Conservation (phyloP, 2,797 vertebrate species). For the Tamandua tetradactyla region DNA sequence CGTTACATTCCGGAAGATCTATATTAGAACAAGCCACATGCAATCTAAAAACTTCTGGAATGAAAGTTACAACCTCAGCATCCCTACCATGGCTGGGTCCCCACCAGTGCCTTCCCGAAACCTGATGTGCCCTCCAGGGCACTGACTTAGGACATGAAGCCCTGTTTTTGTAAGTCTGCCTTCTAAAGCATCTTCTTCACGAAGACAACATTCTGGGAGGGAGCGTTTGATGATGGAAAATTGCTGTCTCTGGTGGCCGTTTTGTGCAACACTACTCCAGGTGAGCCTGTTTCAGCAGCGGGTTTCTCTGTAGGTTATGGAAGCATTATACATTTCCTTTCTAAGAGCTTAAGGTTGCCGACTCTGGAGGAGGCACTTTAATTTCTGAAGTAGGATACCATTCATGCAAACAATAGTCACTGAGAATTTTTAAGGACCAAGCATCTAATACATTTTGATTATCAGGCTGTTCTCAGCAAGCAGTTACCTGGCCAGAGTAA, state of each 20-base stretch:
- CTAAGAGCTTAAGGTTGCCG: not conserved
- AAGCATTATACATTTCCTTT: not conserved
- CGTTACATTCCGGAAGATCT: not conserved
- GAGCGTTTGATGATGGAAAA: not conserved
- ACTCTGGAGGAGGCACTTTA: not conserved
- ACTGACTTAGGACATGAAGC: not conserved
- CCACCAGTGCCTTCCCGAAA: not conserved
- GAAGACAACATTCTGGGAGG: not conserved
- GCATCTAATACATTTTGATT: not conserved
- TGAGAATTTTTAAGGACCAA: not conserved
- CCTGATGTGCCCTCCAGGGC: fast-evolving
- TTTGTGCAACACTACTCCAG: not conserved
- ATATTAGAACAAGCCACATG: not conserved
- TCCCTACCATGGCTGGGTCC: not conserved
- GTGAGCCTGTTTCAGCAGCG: not conserved
- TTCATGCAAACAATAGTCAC: not conserved
- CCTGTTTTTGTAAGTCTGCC: not conserved
- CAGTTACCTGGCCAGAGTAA: not conserved
- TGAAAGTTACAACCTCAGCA: not conserved
- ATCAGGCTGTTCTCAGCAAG: slow-evolving; percentile 35
- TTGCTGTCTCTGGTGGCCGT: not conserved
- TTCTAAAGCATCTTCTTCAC: not conserved
- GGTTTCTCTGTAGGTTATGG: not conserved
- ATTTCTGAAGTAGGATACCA: slow-evolving; percentile 31
- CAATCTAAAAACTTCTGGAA: not conserved